Conservation (phyloP, 2,113 vertebrate genomes). For the Xiphias gladius region DNA sequence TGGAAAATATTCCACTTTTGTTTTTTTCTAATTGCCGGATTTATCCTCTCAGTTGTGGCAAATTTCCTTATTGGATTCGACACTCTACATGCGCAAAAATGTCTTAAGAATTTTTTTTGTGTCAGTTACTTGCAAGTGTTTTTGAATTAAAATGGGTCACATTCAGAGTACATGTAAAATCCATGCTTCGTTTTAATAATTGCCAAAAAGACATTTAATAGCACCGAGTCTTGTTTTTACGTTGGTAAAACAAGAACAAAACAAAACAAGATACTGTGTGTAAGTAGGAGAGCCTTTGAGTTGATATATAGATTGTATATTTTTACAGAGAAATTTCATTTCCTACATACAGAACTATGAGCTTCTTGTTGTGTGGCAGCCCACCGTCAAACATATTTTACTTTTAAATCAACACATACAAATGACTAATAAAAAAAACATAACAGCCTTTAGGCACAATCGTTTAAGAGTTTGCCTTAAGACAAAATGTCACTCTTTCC, state of each 20-base stretch:
- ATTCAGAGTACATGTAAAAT: neutral
- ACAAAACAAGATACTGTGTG: neutral
- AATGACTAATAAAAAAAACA: neutral
- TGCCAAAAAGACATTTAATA: neutral
- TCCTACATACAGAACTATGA: neutral
- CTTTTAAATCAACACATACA: constrained; percentile 44
- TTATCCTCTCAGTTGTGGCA: no score
- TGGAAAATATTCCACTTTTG: no score
- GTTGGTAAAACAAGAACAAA: neutral
- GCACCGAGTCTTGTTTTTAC: no score
- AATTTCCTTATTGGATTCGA: no score
- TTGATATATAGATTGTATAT: neutral
- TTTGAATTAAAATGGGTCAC: no score
- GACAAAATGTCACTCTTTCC: no score
- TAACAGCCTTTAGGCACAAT: no score
- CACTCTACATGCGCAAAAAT: no score
- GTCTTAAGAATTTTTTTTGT: no score
- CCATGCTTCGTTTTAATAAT: neutral
- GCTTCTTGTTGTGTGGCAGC: neutral
- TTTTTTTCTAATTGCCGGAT: no score
- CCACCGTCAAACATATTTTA: constrained; percentile 31
- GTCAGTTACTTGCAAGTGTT: no score
- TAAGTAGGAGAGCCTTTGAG: neutral
- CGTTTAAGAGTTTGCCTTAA: neutral
- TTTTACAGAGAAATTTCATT: neutral